A percentile compares a stretch with the other conserved stretches of the same genome.
These are phyloP conservation scores for Laticauda laticaudata DNA, from an alignment of 2,113 vertebrate genomes.

Conservation along the genomic window DNA sequence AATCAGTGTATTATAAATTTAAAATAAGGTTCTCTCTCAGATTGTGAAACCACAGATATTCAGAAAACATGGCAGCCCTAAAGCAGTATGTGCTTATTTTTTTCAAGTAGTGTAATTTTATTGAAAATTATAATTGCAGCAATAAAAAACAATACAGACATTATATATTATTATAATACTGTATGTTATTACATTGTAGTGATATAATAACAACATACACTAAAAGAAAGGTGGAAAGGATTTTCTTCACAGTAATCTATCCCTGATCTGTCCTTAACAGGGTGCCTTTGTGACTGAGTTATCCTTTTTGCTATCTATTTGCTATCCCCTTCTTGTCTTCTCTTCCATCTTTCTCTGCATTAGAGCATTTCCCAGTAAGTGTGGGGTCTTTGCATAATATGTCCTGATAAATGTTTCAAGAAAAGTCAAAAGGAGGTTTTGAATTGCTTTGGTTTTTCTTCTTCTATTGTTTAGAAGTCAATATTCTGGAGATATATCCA, in stretches of 20 bases:
- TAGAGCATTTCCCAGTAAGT: neutral
- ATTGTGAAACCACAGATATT: neutral
- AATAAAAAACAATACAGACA: neutral
- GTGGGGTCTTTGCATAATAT: neutral
- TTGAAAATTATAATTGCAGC: neutral
- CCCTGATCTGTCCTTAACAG: neutral
- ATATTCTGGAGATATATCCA: neutral
- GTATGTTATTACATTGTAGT: neutral
- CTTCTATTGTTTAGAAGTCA: too few relatives aligned
- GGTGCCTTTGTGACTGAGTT: neutral
- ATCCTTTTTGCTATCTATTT: neutral
- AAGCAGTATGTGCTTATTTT: neutral
- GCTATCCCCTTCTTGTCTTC: neutral
- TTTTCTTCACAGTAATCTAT: neutral
- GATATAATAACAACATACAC: neutral
- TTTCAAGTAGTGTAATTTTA: neutral
- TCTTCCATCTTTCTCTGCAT: neutral
- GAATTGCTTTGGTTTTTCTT: neutral
- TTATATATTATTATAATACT: neutral
- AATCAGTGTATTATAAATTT: neutral
- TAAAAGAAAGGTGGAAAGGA: neutral
- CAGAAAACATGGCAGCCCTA: neutral
- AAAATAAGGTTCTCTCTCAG: neutral
- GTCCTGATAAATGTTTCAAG: neutral
- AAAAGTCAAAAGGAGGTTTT: too few relatives aligned